Base-by-base conservation (phyloP, 2,113 vertebrate genomes). In the Bubo blakistoni region DNA sequence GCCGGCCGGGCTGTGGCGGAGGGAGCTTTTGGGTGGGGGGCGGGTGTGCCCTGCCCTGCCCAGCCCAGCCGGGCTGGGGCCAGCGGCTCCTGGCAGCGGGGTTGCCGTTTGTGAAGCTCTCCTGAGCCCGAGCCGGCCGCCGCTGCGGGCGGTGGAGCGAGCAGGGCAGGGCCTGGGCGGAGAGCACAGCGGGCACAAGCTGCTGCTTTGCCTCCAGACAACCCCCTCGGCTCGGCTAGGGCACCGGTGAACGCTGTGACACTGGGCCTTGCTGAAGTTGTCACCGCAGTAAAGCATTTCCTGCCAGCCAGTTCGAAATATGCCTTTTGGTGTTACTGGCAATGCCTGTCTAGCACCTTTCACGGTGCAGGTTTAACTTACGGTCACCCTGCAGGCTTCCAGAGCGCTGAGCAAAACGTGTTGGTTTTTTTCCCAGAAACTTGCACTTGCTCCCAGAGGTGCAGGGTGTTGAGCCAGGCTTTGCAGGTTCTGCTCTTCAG, bases 181-280 rank as follows among this genome's bases (percentile, higher is more conserved):
- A 7, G 70, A 30, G 34, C 18, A 5, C 52, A 5, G 29, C 1
- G 15, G 7, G 62, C 11, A 0, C 18, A 7, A 7, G 69, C 42
- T 24, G 49, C 25, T 36, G 51, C 38, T 3, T 9, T 21, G 40
- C 6, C 11, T 24, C 19, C 5, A 1, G 10, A 1, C 26, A 7
- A 2, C 13, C 8, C 51, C 42, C 16, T 8, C 5, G 16, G 20
- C 16, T 77, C 2, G 0, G 32, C 5, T 7, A 1, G 30, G 4
- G 40, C 18, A 0, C 10, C 3, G 36, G 13, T 9, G 49, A 22
- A 4, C 1, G 1, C 63, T 1, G 27, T 1, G 8, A 47, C 21
- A 0, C 17, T 8, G 38, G 49, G 67, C n/a, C 25, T 40, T 15
- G 51, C 12, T 67, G 3, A 52, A 34, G 71, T 38, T 0, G 1